phyloP scores from a whole-genome alignment of 1,140 invertebrate genomes.

The Spodoptera frugiperda region DNA sequence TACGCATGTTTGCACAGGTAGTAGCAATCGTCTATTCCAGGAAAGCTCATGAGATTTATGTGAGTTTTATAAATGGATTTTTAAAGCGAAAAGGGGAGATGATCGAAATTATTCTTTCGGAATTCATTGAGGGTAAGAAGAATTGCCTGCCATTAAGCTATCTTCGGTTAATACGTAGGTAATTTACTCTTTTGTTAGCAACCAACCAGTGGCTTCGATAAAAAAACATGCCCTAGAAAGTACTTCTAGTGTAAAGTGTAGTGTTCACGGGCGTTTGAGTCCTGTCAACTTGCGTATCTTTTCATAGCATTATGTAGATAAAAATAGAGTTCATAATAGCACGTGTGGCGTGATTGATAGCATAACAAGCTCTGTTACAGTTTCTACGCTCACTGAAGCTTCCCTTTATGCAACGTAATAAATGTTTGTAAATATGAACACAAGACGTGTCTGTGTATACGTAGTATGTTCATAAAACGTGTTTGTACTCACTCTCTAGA shows the following conservation, averaged over 20 bases:
- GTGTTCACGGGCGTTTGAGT: neutral
- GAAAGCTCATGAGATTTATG: conserved; percentile 1
- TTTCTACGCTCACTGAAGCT: conserved; percentile 42
- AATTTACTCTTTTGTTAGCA: neutral
- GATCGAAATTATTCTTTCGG: conserved; percentile 15
- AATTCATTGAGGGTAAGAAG: neutral
- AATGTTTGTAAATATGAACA: conserved; percentile 43
- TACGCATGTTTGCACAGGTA: conserved; percentile 14
- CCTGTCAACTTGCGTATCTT: conserved; percentile 14
- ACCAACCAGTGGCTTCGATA: neutral
- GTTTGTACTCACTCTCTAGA: neutral
- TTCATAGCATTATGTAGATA: conserved; percentile 18
- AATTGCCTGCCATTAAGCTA: neutral
- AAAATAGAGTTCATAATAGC: conserved; percentile 28
- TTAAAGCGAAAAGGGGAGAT: conserved; percentile 8
- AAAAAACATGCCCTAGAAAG: neutral
- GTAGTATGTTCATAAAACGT: conserved; percentile 1
- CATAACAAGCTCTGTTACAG: conserved; percentile 34
- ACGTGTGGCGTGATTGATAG: conserved; percentile 11
- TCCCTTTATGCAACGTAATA: conserved; percentile 36
- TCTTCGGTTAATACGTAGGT: neutral
- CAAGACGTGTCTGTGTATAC: conserved; percentile 33
- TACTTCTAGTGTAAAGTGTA: conserved; percentile 19
- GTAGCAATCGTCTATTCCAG: neutral
- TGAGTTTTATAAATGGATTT: conserved; percentile 17